Evolutionary conservation across 2,888 invertebrate species (phyloP), one percentile per base, ranked within the genome.

Genomic region (Stenurella melanura): DNA sequence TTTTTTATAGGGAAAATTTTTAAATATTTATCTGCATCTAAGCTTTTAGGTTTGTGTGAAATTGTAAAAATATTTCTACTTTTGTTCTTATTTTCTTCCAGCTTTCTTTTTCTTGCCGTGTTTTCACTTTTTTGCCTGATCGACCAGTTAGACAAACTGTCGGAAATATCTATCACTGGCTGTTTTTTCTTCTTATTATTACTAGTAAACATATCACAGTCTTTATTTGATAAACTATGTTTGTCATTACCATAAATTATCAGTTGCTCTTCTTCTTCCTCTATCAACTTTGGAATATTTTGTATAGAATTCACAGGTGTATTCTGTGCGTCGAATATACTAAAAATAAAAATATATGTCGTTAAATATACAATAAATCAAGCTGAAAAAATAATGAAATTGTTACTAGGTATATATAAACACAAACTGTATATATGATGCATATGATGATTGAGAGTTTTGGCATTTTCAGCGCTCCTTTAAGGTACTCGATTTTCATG

Each of bases 141-240:
- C 60, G 83, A 73, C 74, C 74, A 83, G 73, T 78, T 68, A 17
- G 79, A 74, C 19, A 83, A 75, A 42, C 81, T 81, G 63, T 83
- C 81, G 70, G 83, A 83, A 74, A 83, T 79, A 60, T 81, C 81
- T 80, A 86, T 86, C 84, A 85, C 85, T 73, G 76, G 42, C 18
- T 54, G 42, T 63, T 71, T 72, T 26, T 63, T 61, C 54, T 63
- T 64, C 18, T 60, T 56, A 19, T 69, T 74, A 19, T 50, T n/a
- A n/a, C n/a, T 61, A 34, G 58, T 73, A 56, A 54, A 5, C 21
- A 56, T 69, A 80, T 76, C 76, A 75, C 74, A 76, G 71, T 72
- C 12, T 34, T 63, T 63, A n/a, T 61, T 67, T 60, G 60, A 38
- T 18, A 70, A 38, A n/a, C 11, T 60, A 30, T 70, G 21, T 30